Base-by-base conservation (phyloP, 2,888 invertebrate genomes). In the Brachynemurus nebulosus region DNA sequence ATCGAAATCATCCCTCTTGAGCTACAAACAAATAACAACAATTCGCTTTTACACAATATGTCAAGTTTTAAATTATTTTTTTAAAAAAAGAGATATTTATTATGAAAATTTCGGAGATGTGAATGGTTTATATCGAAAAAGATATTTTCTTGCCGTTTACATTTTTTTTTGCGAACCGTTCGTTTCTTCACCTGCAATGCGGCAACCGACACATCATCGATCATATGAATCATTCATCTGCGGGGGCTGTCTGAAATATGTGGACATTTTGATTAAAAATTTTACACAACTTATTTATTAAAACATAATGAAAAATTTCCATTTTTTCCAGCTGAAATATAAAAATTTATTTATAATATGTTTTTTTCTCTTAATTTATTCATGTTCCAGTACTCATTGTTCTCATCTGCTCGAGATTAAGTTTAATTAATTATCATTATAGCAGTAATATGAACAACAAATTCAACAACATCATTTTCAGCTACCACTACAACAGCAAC, bases 311-410 rank as follows among this genome's bases (percentile, higher is more conserved):
- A 33, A 33, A 33, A 33, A 33, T 14, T 33, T 14, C 33, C 4
- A 33, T 20, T 19, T 37, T 37, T 17, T 30, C 30, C 14, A 30
- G 20, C 12, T n/a, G 20, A 7, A 37, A 37, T 19, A 20, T 37
- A 20, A 14, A 3, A 37, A 37, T 30, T 30, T 12, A 30, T 30
- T 12, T 30, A 30, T 30, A 30, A 30, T 30, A 30, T 30, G 6
- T 30, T 30, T 30, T 12, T 16, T n/a, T n/a, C n/a, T n/a, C n/a
- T n/a, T n/a, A 38, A 23, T 27, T 18, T 44, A 37, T 44, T 60
- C 55, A 59, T 63, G 62, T 65, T 65, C 59, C 64, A 65, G 65
- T 65, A 64, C 58, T 63, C 64, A 55, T 61, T 65, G 54, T 65
- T 65, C 59, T 37, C 30, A 30, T 59, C 64, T 58, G 64, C 64